phyloP scores from a whole-genome alignment of 2,113 vertebrate genomes.

The Phrynocephalus versicolor region DNA sequence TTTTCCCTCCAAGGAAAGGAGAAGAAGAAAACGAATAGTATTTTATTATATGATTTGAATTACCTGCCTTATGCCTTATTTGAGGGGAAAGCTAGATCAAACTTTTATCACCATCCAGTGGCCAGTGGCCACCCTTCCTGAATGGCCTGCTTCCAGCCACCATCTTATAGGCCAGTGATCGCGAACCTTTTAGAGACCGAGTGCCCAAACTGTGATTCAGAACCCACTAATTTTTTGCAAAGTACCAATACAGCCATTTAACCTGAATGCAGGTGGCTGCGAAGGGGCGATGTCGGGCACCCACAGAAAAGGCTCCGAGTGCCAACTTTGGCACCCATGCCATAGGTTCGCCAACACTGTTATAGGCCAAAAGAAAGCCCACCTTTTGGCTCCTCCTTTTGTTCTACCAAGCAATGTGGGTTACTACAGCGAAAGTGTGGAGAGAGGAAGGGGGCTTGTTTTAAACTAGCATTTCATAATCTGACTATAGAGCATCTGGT shows the following conservation, averaged over 20 bases:
- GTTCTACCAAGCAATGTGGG: not conserved
- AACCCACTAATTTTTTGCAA: too few species aligned
- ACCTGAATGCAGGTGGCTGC: too few species aligned
- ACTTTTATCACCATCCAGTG: not conserved
- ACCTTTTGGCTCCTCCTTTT: not conserved
- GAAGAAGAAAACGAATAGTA: not conserved
- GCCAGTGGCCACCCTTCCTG: not conserved
- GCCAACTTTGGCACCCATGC: too few species aligned
- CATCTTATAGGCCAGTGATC: not conserved
- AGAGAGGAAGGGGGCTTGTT: not conserved
- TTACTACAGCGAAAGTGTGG: not conserved
- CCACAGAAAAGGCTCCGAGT: too few species aligned
- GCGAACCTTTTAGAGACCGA: too few species aligned
- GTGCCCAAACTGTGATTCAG: too few species aligned
- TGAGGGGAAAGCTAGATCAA: too few species aligned
- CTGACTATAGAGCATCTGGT: not conserved
- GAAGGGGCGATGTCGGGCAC: too few species aligned
- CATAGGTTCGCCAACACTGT: too few species aligned
- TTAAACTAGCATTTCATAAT: not conserved
- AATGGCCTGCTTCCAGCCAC: not conserved
- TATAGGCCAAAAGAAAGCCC: not conserved
- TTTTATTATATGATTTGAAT: not conserved
- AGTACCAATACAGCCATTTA: too few species aligned
- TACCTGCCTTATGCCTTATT: too few species aligned
- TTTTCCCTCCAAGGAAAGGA: not conserved